phyloP scores from a whole-genome alignment of 1,140 invertebrate species.

The Macrotrachela quadricornifera region DNA sequence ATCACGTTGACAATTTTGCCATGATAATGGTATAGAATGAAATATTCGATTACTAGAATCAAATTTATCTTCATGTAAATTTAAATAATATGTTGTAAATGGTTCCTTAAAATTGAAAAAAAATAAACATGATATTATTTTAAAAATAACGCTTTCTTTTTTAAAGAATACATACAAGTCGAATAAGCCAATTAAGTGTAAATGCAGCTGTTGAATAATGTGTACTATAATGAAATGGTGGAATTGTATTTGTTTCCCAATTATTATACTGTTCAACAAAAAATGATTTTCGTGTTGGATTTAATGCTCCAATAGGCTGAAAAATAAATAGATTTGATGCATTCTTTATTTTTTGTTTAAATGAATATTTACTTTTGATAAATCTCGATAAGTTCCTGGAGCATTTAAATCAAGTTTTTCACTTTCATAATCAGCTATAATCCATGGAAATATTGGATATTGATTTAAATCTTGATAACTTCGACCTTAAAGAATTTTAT shows the following conservation, averaged over 20 bases:
- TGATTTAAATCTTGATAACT: constrained; percentile 98
- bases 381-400: constrained; percentile 86
- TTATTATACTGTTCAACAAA: constrained; percentile 87
- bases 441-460: constrained; percentile 97
- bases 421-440: constrained; percentile 89
- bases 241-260: constrained; percentile 61
- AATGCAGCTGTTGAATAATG: constrained; percentile 96
- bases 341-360: too few relatives aligned
- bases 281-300: constrained; percentile 73
- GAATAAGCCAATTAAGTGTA: constrained; percentile 91
- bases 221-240: constrained; percentile 96
- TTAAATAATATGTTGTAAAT: constrained; percentile 90
- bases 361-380: constrained; percentile 45
- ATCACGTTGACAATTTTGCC: constrained; percentile 94
- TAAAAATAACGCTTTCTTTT: constrained; percentile 69
- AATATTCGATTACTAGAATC: constrained; percentile 91
- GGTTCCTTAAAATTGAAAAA: constrained; percentile 44
- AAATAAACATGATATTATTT: constrained; percentile 41
- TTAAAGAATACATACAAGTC: constrained; percentile 57
- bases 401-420: constrained; percentile 82
- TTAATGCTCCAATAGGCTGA: constrained; percentile 85
- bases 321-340: too few relatives aligned
- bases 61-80: constrained; percentile 93
- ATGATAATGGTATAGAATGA: constrained; percentile 69
- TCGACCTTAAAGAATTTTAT: constrained; percentile 38